phyloP scores from a whole-genome alignment of 2,113 vertebrate genomes.

The Anolis sagrei region DNA sequence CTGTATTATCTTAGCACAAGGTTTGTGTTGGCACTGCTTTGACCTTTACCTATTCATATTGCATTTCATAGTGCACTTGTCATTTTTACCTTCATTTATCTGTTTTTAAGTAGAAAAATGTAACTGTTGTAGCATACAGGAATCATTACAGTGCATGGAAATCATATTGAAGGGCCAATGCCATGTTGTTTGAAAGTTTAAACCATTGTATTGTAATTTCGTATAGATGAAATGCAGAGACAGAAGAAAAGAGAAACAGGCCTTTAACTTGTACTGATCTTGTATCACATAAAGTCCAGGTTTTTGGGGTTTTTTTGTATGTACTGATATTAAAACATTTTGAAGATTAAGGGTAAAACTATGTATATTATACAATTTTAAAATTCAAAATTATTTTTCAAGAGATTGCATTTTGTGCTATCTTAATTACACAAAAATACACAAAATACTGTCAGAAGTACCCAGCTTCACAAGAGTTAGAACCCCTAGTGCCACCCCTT shows the following conservation, averaged over 20 bases:
- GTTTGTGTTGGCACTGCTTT: constrained; percentile 32
- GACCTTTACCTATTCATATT: constrained; percentile 20
- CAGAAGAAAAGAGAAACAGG: background rate
- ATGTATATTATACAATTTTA: background rate
- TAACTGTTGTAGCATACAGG: background rate
- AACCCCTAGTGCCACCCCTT: background rate
- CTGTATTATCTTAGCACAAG: constrained; percentile 3
- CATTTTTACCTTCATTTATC: constrained; percentile 39
- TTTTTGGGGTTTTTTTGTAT: background rate
- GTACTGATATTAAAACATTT: background rate
- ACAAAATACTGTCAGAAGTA: background rate
- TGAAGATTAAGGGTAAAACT: background rate
- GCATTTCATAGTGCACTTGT: constrained; percentile 40
- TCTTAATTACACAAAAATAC: background rate
- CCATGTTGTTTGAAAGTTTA: background rate
- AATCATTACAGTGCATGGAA: constrained; percentile 31
- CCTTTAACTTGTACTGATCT: no score
- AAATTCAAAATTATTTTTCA: background rate
- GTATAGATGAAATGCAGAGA: background rate
- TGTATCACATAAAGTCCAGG: background rate
- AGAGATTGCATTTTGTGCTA: background rate
- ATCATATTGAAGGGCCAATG: background rate
- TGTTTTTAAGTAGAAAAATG: constrained; percentile 36
- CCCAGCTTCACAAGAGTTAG: background rate
- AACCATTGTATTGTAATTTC: background rate